Percentiles rank a stretch among this genome's conserved stretches.
phyloP scores from a whole-genome alignment of 2,797 vertebrate genomes.

The Spinibarbus caldwelli region DNA sequence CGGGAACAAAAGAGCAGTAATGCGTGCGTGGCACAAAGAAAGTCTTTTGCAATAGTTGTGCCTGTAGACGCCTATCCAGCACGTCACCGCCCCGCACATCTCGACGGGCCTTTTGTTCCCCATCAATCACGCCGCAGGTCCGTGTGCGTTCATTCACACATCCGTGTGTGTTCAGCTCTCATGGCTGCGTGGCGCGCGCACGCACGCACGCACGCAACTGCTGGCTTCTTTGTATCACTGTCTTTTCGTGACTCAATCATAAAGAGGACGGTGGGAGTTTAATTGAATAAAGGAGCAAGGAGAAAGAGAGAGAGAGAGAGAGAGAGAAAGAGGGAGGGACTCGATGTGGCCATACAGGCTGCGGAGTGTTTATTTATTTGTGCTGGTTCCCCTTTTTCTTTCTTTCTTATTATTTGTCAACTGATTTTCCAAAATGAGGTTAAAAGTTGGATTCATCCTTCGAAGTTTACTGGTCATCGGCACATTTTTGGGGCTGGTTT shows the following conservation, averaged over 20 bases:
- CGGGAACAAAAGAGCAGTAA: background rate
- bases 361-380: slow-evolving; percentile 37
- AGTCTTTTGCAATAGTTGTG: background rate
- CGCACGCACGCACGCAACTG: background rate
- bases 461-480: slow-evolving; percentile 86
- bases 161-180: slow-evolving; percentile 47
- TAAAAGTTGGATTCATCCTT: slow-evolving; percentile 89
- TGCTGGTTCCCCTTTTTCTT: slow-evolving; percentile 21
- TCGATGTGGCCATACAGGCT: slow-evolving; percentile 36
- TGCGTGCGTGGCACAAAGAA: slow-evolving; percentile 2
- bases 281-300: background rate
- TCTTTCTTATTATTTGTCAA: background rate
- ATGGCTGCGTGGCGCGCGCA: slow-evolving; percentile 33
- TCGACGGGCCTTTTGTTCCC: slow-evolving; percentile 3
- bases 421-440: slow-evolving; percentile 80
- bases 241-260: background rate
- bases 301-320: background rate
- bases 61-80: too few relatives aligned
- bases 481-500: slow-evolving; percentile 86
- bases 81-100: background rate
- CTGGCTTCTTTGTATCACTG: background rate
- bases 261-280: slow-evolving; percentile 1
- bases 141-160: slow-evolving; percentile 40
- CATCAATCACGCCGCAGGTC: slow-evolving; percentile 11
- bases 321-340: slow-evolving; percentile 8